Evolutionary conservation across 2,888 invertebrate genomes (phyloP), one percentile per base, ranked within the genome.

Genomic region (Eilema sororculum): DNA sequence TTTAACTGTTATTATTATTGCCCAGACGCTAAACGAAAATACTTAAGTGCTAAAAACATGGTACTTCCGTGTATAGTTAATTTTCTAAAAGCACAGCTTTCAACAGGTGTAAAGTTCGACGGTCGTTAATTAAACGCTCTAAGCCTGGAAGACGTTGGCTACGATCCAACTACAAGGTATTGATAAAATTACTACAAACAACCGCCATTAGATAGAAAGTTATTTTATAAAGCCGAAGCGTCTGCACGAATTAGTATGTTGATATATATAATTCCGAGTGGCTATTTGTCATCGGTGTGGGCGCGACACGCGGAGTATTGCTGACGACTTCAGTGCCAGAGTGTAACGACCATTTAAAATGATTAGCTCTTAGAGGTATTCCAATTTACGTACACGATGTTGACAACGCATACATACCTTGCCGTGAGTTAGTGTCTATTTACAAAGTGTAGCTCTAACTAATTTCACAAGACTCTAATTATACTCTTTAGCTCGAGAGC

Each of bases 61-160:
- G 82, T 84, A 75, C 80, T 77, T 82, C 88, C 86, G 88, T 90
- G 90, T 89, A 87, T 91, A 91, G 89, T 91, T 89, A 86, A 89
- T 89, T 87, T 80, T 88, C 86, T 87, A 87, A 91, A 92, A 93
- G 90, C 92, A 84, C 85, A 80, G 91, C 90, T 94, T 92, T 95
- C 95, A 95, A 95, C 94, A 95, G 94, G 95, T 94, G 92, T 90
- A 91, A 94, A 94, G 94, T 94, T 94, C 91, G 91, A 90, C 91
- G 93, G 84, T 93, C 93, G 93, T 94, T 94, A 94, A 95, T 95
- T 94, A 94, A 93, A 94, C 92, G 92, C 91, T 93, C 92, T 91
- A 91, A 93, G 92, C 90, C 91, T 86, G 88, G 87, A 86, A 89
- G 90, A 88, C 87, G 87, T 90, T 94, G 94, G 94, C 90, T 74